Evolutionary conservation across 2,113 vertebrate genomes (phyloP), one percentile per base, ranked within the genome.

Genomic region (Arizona elegans): DNA sequence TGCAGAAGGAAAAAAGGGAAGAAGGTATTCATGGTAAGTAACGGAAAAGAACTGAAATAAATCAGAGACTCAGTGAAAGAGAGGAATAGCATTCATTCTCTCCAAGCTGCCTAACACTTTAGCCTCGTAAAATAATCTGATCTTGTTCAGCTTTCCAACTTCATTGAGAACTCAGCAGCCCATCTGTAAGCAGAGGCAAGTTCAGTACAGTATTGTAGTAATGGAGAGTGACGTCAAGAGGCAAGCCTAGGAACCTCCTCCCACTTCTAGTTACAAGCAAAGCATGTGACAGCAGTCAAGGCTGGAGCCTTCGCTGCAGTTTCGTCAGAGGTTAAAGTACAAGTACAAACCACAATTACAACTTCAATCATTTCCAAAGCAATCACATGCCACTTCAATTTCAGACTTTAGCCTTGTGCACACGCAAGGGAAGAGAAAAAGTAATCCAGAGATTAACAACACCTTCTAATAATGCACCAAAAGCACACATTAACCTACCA

Each of bases 261-360:
- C 93, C 4, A 93, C 95, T 89, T 38, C 96, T 81, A 96, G 96
- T 96, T 96, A 95, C 89, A 90, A 95, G 95, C 95, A 87, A 91
- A 95, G 96, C 97, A 97, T 96, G 97, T 97, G 97, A 97, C 97
- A 92, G 96, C 90, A 53, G 95, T 93, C 93, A 90, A 93, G 94
- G 94, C 97, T 92, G 96, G 96, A 97, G 97, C 95, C 97, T 95
- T 95, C 96, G 95, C 97, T 55, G 97, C 97, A 92, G 94, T 98
- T 98, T 97, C 97, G 96, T 97, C 97, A 97, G 97, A 97, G 98
- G 97, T 96, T 96, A 97, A 97, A 96, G 97, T 97, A 96, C 97
- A 97, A 94, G 94, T 94, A 91, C 91, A 94, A 93, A 92, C 92
- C 94, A 87, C 12, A 50, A 90, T 93, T 95, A 96, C 96, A 96